A percentile compares a stretch with the other conserved stretches of the same genome.
These are phyloP conservation scores for Molossus molossus DNA, from an alignment of 2,797 vertebrate species.

Conservation along the genomic window DNA sequence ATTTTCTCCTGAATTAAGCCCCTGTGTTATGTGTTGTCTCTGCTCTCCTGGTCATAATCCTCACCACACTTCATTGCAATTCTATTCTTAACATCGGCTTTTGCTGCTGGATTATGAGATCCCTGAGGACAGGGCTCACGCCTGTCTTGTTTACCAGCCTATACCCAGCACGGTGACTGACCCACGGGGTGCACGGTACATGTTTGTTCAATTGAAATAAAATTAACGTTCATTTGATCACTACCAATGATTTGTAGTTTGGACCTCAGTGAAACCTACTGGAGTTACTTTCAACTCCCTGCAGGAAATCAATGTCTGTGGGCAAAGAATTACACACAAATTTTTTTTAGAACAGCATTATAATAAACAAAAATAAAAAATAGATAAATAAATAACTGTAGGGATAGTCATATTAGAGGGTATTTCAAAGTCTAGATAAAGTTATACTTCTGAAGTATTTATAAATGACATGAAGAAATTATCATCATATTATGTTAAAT, in stretches of 20 bases:
- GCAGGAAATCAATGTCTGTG: neutral
- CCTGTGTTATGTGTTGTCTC: neutral
- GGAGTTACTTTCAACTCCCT: neutral
- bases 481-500: conserved; percentile 30
- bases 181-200: neutral
- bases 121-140: neutral
- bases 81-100: neutral
- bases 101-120: neutral
- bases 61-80: neutral
- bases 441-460: conserved; percentile 52
- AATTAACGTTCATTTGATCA: conserved; percentile 42
- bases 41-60: neutral
- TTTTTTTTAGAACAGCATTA: conserved; percentile 36
- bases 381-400: conserved; percentile 25
- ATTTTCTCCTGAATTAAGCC: neutral
- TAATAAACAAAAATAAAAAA: conserved; percentile 54
- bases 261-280: conserved; percentile 4
- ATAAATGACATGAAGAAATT: conserved; percentile 50
- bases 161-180: neutral
- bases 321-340: conserved; percentile 21
- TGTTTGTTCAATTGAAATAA: neutral
- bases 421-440: conserved; percentile 43
- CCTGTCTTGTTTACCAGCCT: neutral
- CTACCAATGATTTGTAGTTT: conserved; percentile 17
- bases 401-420: neutral